Conservation (phyloP, 2,113 vertebrate genomes). For the Ceyx margarethae region DNA sequence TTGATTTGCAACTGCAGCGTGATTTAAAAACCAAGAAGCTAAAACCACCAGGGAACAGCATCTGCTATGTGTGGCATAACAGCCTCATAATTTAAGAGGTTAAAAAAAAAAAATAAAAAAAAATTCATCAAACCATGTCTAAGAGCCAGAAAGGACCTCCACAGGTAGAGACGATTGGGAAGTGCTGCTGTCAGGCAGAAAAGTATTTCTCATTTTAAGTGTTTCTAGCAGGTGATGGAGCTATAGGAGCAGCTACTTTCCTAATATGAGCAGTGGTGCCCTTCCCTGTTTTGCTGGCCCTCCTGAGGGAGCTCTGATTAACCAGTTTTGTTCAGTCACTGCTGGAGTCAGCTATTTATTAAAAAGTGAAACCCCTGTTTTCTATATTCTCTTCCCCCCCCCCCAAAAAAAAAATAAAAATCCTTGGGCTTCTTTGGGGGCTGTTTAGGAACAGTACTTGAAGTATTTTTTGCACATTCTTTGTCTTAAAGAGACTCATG, state of each 20-base stretch:
- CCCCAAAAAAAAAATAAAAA: not conserved
- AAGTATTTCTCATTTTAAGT: not conserved
- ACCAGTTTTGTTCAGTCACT: conserved; percentile 6
- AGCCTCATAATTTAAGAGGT: not conserved
- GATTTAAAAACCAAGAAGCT: conserved; percentile 1
- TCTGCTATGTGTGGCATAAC: not conserved
- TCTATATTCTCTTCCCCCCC: not conserved
- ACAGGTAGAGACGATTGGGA: not conserved
- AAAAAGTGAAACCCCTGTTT: not conserved
- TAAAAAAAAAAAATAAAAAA: not conserved
- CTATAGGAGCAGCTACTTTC: not conserved
- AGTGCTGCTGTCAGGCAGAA: not conserved
- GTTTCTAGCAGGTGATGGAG: not conserved
- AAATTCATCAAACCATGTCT: not conserved
- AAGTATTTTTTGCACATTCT: not conserved
- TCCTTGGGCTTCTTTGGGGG: not conserved
- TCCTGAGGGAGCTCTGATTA: conserved; percentile 28
- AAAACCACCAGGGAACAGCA: not conserved
- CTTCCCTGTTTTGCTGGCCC: not conserved
- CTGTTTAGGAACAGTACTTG: not conserved
- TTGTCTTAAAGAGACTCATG: not conserved
- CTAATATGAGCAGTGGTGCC: not conserved
- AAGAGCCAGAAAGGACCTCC: not conserved
- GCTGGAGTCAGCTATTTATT: conserved; percentile 47
- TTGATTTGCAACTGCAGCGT: not conserved